A percentile compares a stretch with the other conserved stretches of the same genome.
Conservation (phyloP, 2,888 invertebrate genomes). For the Lasioglossum figueresi region DNA sequence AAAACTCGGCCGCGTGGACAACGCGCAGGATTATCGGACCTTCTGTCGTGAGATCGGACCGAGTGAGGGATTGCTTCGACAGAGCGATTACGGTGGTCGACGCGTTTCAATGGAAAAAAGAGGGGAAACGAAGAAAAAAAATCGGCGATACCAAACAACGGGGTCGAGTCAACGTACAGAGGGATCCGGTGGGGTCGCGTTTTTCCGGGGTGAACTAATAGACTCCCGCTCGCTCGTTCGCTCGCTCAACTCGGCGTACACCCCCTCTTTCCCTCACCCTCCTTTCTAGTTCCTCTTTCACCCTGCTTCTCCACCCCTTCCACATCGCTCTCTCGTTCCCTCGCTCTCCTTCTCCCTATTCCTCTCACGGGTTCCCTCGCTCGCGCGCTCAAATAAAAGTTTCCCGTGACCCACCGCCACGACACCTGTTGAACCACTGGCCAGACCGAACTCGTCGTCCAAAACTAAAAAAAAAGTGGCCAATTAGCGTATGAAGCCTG, state of each 20-base stretch:
- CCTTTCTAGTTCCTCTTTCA: constrained; percentile 49
- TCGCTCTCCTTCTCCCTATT: constrained; percentile 58
- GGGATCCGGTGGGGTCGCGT: constrained; percentile 76
- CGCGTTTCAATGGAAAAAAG: constrained; percentile 76
- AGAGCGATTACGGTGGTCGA: constrained; percentile 79
- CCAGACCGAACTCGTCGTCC: constrained; percentile 70
- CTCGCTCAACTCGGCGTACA: constrained; percentile 75
- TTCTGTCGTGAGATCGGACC: constrained; percentile 68
- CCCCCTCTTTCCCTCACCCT: constrained; percentile 66
- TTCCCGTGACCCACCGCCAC: constrained; percentile 80
- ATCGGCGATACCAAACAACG: constrained; percentile 78
- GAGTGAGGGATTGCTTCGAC: constrained; percentile 75
- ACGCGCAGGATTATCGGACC: constrained; percentile 65
- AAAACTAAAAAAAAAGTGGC: constrained; percentile 69
- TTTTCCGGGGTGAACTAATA: constrained; percentile 83
- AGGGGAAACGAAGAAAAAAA: constrained; percentile 75
- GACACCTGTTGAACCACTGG: constrained; percentile 83
- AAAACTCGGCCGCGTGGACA: constrained; percentile 61
- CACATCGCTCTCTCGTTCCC: constrained; percentile 55
- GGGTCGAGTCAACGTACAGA: constrained; percentile 68
- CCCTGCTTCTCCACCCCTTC: constrained; percentile 50
- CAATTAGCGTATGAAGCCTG: constrained; percentile 82
- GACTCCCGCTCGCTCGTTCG: constrained; percentile 79
- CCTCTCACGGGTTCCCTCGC: constrained; percentile 61
- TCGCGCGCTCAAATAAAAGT: constrained; percentile 82